Evolutionary conservation across 2,888 invertebrate genomes (phyloP), one percentile per base, ranked within the genome.

Genomic region (Drosophila phalerata): DNA sequence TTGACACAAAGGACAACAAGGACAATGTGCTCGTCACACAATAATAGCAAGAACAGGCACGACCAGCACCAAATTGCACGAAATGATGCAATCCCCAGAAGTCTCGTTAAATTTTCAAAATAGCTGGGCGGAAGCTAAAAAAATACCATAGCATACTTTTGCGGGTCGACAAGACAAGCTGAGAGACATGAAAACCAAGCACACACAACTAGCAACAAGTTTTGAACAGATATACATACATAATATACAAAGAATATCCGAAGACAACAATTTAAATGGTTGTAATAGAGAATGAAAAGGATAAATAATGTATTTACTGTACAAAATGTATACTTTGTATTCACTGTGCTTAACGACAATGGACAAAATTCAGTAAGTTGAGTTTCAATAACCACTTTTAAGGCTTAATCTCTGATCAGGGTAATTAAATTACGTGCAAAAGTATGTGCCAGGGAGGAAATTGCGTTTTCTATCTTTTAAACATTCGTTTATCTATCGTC

Each of bases 41-140:
- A 80, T 72, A 70, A 73, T 66, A 69, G 69, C 65, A 69, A 55
- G 60, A 49, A 48, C 61, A 30, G 17, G 15, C 56, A 73, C 49
- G 51, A 51, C 53, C 32, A 60, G 47, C 60, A 52, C 37, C 52
- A 81, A 85, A 81, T 77, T 77, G 80, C 79, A 79, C 61, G 74
- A 73, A 81, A 79, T 77, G 77, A 77, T 81, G 77, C 85, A 79
- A 89, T 81, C 79, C 90, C 79, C 84, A 75, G 74, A 65, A 77
- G 88, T 73, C 86, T 88, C 88, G 88, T 89, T 90, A 83, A 88
- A 88, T 72, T 73, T 88, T 75, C 65, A 73, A 68, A 81, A 73
- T 69, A 77, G 51, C 51, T 22, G 13, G 38, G 45, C 45, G 55
- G 45, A 52, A 45, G 45, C 61, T 13, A 65, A 68, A 71, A 70